phyloP scores from a whole-genome alignment of 2,113 vertebrate species.

The Paraplagusia blochii region DNA sequence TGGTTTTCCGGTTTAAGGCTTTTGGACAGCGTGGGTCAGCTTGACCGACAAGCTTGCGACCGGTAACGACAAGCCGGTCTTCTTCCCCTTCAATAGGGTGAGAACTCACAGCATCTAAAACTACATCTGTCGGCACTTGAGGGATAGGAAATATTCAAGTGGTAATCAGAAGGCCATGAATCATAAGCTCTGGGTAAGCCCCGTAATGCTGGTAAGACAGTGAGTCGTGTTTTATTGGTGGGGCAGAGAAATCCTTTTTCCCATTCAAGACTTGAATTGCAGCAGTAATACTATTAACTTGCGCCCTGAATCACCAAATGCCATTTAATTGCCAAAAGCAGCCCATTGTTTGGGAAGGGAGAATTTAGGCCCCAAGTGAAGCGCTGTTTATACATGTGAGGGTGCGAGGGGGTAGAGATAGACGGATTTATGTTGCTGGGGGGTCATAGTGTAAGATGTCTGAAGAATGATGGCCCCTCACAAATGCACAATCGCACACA shows the following conservation, averaged over 20 bases:
- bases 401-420: slow-evolving; percentile 51
- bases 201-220: slow-evolving; percentile 82
- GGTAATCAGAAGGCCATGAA: slow-evolving; percentile 78
- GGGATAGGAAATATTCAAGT: slow-evolving; percentile 77
- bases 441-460: slow-evolving; percentile 74
- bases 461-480: slow-evolving; percentile 76
- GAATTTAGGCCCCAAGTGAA: slow-evolving; percentile 66
- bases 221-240: slow-evolving; percentile 80
- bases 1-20: slow-evolving; percentile 45
- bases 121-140: slow-evolving; percentile 58
- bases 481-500: slow-evolving; percentile 69
- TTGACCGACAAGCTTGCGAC: slow-evolving; percentile 66
- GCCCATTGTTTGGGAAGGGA: slow-evolving; percentile 76
- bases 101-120: slow-evolving; percentile 50
- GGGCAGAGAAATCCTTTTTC: slow-evolving; percentile 76
- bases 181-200: slow-evolving; percentile 82
- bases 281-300: slow-evolving; percentile 83
- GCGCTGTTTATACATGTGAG: slow-evolving; percentile 55
- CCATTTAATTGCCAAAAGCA: slow-evolving; percentile 81
- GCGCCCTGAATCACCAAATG: slow-evolving; percentile 78
- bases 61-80: slow-evolving; percentile 51
- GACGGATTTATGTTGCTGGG: slow-evolving; percentile 63
- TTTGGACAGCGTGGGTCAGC: slow-evolving; percentile 13
- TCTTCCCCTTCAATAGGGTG: slow-evolving; percentile 46
- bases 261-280: slow-evolving; percentile 80